Evolutionary conservation across 2,797 vertebrate genomes (phyloP).

Genomic region (Rhabdomys pumilio): DNA sequence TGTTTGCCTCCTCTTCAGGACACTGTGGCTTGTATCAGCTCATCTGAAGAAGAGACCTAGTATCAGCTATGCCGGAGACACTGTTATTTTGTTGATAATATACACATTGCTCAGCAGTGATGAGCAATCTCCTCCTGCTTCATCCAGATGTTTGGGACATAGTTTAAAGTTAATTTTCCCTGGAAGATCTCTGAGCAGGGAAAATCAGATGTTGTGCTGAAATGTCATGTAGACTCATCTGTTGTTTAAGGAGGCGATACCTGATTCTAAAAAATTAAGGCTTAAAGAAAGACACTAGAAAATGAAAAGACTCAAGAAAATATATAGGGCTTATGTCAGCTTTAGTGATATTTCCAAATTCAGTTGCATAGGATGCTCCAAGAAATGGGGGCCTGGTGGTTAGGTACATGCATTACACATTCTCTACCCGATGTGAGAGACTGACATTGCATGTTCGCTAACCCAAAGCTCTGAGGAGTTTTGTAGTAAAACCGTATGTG

Average conservation of each 20-base stretch:
- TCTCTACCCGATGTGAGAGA: background rate
- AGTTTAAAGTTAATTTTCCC: background rate
- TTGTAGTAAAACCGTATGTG: background rate
- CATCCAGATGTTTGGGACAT: background rate
- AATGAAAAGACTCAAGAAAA: background rate
- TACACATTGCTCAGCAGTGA: background rate
- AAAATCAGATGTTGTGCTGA: background rate
- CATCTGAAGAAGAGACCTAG: background rate
- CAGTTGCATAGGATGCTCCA: background rate
- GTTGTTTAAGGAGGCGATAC: background rate
- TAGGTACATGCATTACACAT: background rate
- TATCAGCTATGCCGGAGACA: background rate
- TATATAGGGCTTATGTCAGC: too few relatives aligned
- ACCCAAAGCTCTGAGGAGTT: slow-evolving; percentile 38
- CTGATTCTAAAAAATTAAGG: slow-evolving; percentile 8
- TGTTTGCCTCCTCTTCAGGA: slow-evolving; percentile 13
- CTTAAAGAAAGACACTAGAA: background rate
- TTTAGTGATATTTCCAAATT: slow-evolving; percentile 32
- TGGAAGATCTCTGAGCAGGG: slow-evolving; percentile 1
- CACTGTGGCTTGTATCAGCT: background rate
- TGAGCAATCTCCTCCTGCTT: background rate
- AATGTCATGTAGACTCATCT: background rate
- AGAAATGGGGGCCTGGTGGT: background rate
- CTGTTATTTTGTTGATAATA: background rate
- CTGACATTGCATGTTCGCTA: background rate